Evolutionary conservation across 2,797 vertebrate genomes (phyloP), one percentile per base, ranked within the genome.

Genomic region (Heterohyrax brucei): DNA sequence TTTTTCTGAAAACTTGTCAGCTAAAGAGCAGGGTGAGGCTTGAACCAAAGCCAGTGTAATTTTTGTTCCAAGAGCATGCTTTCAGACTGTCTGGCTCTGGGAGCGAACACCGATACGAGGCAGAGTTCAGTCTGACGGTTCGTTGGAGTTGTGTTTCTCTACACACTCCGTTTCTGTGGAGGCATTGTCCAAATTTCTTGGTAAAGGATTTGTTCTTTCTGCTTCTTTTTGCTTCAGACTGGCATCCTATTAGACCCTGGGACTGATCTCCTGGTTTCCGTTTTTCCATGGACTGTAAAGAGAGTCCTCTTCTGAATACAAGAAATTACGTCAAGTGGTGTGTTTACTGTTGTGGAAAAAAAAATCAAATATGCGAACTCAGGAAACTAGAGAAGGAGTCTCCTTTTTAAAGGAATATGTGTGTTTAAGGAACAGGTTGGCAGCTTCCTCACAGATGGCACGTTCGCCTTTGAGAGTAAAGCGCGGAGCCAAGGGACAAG

Each of bases 1-100:
- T 56, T 89, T 96, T 91, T 93, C 96, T 24, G 4, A 94, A 95
- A 92, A 83, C 48, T 94, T 96, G 89, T 95, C 97, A 96, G 89
- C 75, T 90, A 75, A 95, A 89, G 95, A 89, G 81, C 93, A 59
- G 73, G 78, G 96, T 61, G 89, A 95, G 50, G 76, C 48, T 83
- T 96, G 95, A 96, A 89, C 7, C 66, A 87, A 95, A 91, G 96
- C 79, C 91, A 87, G 19, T 46, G 91, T 73, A 81, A 95, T 97
- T 87, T 95, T 94, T 39, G 39, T 96, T 92, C 91, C 64, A 59
- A 82, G n/a, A 76, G 80, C 44, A 93, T 95, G 77, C 44, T 89
- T 96, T 94, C 83, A 70, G 30, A 28, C 82, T 90, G 95, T 90
- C 61, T 59, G 79, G 79, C 56, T 90, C 8, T 10, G 75, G 44